Conservation (phyloP, 1,140 invertebrate species). For the Drosophila eugracilis region DNA sequence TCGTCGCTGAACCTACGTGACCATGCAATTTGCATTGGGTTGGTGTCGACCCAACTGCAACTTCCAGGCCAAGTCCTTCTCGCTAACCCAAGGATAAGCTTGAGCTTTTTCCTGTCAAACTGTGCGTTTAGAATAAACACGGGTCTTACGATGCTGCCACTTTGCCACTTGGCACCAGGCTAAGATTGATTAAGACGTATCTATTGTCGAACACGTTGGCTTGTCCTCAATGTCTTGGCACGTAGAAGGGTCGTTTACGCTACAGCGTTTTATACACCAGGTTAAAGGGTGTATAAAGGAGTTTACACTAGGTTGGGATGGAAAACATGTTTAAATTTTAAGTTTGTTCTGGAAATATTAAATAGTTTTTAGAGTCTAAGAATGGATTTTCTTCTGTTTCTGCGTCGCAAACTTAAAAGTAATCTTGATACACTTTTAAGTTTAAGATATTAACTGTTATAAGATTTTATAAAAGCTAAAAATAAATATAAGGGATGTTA, state of each 20-base stretch:
- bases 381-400: too few relatives aligned
- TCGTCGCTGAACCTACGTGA: constrained; percentile 49
- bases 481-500: too few relatives aligned
- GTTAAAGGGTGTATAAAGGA: constrained; percentile 3
- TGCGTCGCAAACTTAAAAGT: too few relatives aligned
- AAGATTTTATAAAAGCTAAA: too few relatives aligned
- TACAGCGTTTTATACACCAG: constrained; percentile 14
- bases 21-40: constrained; percentile 66
- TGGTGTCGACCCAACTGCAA: constrained; percentile 34
- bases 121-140: constrained; percentile 67
- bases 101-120: constrained; percentile 12
- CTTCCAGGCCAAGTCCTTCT: constrained; percentile 18
- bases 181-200: constrained; percentile 82
- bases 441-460: too few relatives aligned
- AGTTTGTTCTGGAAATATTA: too few relatives aligned
- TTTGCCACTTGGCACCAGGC: constrained; percentile 34
- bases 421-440: too few relatives aligned
- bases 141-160: constrained; percentile 17
- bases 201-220: constrained; percentile 75
- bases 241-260: constrained; percentile 45
- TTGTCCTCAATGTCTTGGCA: constrained; percentile 48
- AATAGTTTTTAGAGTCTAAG: too few relatives aligned
- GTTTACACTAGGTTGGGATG: not conserved
- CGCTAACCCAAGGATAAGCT: constrained; percentile 3
- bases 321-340: too few relatives aligned